Evolutionary conservation across 2,888 invertebrate species (phyloP).

Genomic region (Scaptomyza parva): DNA sequence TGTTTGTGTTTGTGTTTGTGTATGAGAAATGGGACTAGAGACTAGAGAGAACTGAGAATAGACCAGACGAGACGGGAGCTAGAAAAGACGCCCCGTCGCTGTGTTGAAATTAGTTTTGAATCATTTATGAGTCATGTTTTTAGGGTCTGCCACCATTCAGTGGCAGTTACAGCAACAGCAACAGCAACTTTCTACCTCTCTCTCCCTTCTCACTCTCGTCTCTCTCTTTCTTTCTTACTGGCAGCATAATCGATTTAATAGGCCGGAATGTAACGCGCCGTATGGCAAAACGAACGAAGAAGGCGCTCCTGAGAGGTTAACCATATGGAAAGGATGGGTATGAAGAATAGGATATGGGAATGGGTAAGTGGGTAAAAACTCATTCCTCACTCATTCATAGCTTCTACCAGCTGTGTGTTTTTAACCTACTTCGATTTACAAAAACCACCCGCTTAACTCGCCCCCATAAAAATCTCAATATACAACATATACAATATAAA

Average conservation of each 20-base stretch:
- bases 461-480: no score
- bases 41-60: conserved; percentile 31
- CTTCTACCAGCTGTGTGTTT: not conserved
- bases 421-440: conserved; percentile 2
- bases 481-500: no score
- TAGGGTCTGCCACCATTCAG: conserved; percentile 67
- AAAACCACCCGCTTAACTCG: conserved; percentile 21
- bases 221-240: conserved; percentile 6
- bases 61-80: conserved; percentile 9
- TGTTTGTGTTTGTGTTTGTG: conserved; percentile 25
- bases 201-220: no score
- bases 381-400: not conserved
- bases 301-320: conserved; percentile 41
- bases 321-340: conserved; percentile 51
- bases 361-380: no score
- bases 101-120: conserved; percentile 79
- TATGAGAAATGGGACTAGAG: conserved; percentile 40
- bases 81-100: conserved; percentile 60
- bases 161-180: conserved; percentile 52
- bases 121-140: conserved; percentile 81
- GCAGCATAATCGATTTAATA: conserved; percentile 76
- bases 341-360: conserved; percentile 5
- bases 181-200: conserved; percentile 29
- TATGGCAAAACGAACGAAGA: conserved; percentile 44
- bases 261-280: conserved; percentile 70